Percentiles rank a stretch among this genome's conserved stretches.
Evolutionary conservation across 1,140 invertebrate species (phyloP).

Genomic region (Oedothorax gibbosus): DNA sequence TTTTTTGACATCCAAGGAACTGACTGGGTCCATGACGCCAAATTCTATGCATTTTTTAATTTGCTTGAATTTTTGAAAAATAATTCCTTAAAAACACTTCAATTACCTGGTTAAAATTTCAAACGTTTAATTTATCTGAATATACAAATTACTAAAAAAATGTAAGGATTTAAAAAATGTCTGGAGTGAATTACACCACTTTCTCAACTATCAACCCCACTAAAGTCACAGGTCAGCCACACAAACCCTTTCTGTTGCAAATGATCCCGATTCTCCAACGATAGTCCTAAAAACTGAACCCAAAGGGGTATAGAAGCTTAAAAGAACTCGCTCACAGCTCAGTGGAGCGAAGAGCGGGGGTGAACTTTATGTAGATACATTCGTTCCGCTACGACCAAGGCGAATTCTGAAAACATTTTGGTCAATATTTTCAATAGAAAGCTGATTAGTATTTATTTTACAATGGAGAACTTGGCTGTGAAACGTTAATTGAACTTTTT

Average conservation of each 20-base stretch:
- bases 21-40: too few relatives aligned
- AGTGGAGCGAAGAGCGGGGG: conserved; percentile 3
- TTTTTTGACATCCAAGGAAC: too few relatives aligned
- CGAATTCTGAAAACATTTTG: conserved; percentile 42
- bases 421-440: background rate
- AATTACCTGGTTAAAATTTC: background rate
- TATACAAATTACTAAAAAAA: background rate
- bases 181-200: background rate
- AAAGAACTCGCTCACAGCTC: background rate
- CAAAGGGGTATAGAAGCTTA: conserved; percentile 8
- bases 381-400: conserved; percentile 22
- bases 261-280: too few relatives aligned
- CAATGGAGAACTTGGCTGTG: too few relatives aligned
- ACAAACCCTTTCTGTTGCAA: too few relatives aligned
- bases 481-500: too few relatives aligned
- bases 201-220: background rate
- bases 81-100: background rate
- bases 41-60: background rate
- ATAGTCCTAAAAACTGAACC: conserved; percentile 24
- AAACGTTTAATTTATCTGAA: background rate
- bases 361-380: conserved; percentile 32
- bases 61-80: background rate
- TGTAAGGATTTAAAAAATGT: background rate
- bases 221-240: too few relatives aligned
- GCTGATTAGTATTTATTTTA: too few relatives aligned